phyloP scores from a whole-genome alignment of 2,113 vertebrate species.

The Dipodomys merriami region DNA sequence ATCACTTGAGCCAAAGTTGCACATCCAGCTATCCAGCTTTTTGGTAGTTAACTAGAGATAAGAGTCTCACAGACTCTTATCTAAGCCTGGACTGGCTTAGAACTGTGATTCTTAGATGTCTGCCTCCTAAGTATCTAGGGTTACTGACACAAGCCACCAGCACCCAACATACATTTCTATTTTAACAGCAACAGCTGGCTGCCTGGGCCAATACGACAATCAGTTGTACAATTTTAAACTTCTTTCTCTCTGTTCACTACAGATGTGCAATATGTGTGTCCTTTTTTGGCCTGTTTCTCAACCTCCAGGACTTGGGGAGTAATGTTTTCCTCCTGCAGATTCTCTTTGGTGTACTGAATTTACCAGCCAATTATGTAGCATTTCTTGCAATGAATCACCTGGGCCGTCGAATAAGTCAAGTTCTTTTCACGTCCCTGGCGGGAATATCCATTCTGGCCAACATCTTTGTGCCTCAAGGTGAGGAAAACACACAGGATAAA shows the following conservation, averaged over 20 bases:
- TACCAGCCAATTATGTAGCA: constrained; percentile 86
- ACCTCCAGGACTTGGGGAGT: constrained; percentile 85
- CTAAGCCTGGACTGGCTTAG: no score
- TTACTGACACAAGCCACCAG: no score
- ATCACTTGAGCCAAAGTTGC: no score
- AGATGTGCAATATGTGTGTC: constrained; percentile 43
- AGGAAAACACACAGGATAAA: not conserved
- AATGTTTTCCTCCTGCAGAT: constrained; percentile 89
- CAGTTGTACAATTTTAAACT: not conserved
- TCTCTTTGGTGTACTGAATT: constrained; percentile 87
- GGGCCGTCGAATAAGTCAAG: constrained; percentile 85
- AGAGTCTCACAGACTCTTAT: no score
- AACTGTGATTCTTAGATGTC: no score
- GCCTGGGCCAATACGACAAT: accelerated
- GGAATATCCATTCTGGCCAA: constrained; percentile 86
- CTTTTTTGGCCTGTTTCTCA: constrained; percentile 82
- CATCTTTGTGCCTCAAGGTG: constrained; percentile 84
- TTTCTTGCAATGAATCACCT: constrained; percentile 81
- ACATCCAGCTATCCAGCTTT: no score
- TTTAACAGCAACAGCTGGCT: not conserved
- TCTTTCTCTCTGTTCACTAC: not conserved
- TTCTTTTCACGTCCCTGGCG: constrained; percentile 79
- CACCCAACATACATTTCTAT: not conserved
- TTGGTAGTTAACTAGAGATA: no score
- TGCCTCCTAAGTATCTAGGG: no score